These are phyloP conservation scores for Rhagonycha fulva DNA, from an alignment of 2,888 invertebrate genomes.

Conservation along the genomic window DNA sequence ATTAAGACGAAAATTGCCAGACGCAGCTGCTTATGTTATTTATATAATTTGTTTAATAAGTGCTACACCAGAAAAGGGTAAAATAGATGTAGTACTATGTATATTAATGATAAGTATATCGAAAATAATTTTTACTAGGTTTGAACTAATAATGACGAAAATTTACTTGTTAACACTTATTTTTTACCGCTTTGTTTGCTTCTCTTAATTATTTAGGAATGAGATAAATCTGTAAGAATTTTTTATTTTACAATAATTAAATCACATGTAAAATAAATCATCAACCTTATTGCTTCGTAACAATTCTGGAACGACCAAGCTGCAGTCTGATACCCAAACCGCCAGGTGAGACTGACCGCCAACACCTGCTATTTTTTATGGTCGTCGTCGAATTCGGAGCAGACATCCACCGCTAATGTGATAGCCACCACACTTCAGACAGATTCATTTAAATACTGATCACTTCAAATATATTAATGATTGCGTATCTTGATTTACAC, in stretches of 20 bases:
- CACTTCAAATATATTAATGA: conserved; percentile 23
- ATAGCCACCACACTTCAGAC: conserved; percentile 24
- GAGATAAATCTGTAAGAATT: background rate
- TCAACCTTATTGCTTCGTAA: conserved; percentile 1
- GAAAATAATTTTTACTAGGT: background rate
- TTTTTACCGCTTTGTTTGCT: background rate
- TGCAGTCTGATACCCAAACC: conserved; percentile 28
- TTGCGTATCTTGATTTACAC: background rate
- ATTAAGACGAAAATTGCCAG: conserved; percentile 11
- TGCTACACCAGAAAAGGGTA: background rate
- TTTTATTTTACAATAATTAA: conserved; percentile 4
- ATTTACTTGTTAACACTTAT: background rate
- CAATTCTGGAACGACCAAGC: conserved; percentile 27
- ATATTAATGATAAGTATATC: background rate
- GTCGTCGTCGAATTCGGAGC: conserved; percentile 28
- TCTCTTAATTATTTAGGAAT: background rate
- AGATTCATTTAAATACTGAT: conserved; percentile 30
- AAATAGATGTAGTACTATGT: background rate
- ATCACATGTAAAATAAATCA: conserved; percentile 4
- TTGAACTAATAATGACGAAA: background rate
- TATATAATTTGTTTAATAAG: conserved; percentile 18
- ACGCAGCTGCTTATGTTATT: conserved; percentile 21
- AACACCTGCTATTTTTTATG: conserved; percentile 37
- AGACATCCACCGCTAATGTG: conserved; percentile 21
- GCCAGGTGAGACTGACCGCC: conserved; percentile 37